phyloP scores from a whole-genome alignment of 1,140 invertebrate species.

The Onthophagus taurus region DNA sequence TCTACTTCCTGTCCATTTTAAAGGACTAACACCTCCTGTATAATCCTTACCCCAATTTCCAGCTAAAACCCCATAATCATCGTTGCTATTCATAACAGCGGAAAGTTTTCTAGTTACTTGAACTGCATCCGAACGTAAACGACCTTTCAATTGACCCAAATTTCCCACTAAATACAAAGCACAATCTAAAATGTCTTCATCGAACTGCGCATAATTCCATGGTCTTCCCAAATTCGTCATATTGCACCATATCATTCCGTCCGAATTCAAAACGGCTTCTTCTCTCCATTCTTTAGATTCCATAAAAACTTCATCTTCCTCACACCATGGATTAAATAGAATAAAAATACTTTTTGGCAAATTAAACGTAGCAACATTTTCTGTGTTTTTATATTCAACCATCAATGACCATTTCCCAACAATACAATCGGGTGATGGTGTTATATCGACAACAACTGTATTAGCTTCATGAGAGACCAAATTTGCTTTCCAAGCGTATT shows the following conservation, averaged over 20 bases:
- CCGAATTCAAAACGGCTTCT: conserved; percentile 80
- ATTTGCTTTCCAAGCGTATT: conserved; percentile 48
- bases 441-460: conserved; percentile 54
- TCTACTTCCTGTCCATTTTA: conserved; percentile 78
- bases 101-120: conserved; percentile 65
- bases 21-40: conserved; percentile 68
- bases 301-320: conserved; percentile 52
- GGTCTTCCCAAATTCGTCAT: conserved; percentile 72
- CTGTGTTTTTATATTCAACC: conserved; percentile 67
- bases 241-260: conserved; percentile 84
- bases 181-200: conserved; percentile 79
- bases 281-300: conserved; percentile 61
- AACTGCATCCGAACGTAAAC: conserved; percentile 63
- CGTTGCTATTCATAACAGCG: conserved; percentile 75
- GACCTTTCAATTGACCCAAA: conserved; percentile 51
- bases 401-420: conserved; percentile 81
- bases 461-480: conserved; percentile 46
- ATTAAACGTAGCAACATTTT: conserved; percentile 56
- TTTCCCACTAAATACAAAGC: conserved; percentile 67
- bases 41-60: conserved; percentile 87
- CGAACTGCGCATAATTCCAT: conserved; percentile 90
- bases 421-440: conserved; percentile 58
- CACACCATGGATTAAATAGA: conserved; percentile 82
- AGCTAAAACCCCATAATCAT: conserved; percentile 75
- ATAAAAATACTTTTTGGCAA: conserved; percentile 58